Conservation (phyloP, 2,113 vertebrate species). For the Montifringilla adamsi region DNA sequence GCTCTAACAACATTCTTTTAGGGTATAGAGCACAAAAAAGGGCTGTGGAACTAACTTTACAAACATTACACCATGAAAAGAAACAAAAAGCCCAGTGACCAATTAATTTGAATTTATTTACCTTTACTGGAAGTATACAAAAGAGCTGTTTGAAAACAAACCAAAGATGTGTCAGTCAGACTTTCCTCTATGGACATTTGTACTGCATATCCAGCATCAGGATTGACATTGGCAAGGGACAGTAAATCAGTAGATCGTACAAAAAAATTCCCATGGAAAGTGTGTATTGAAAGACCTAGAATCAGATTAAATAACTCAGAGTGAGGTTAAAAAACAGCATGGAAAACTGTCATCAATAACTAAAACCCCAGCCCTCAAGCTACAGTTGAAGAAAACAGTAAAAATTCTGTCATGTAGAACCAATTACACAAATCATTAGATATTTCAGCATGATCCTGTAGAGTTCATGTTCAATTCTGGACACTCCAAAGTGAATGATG, state of each 20-base stretch:
- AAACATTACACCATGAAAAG: background rate
- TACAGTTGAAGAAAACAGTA: background rate
- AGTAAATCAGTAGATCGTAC: constrained; percentile 96
- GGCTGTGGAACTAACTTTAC: background rate
- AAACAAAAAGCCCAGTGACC: background rate
- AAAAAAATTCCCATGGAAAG: constrained; percentile 98
- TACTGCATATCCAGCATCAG: constrained; percentile 96
- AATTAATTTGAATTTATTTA: constrained; percentile 46
- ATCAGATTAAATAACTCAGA: background rate
- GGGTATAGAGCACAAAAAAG: background rate
- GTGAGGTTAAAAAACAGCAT: background rate
- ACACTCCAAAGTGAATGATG: background rate
- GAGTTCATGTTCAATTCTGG: background rate
- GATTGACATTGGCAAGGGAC: constrained; percentile 95
- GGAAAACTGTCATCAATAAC: background rate
- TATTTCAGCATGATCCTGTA: background rate
- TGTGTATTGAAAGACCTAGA: constrained; percentile 95
- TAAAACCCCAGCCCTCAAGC: background rate
- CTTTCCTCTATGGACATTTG: constrained; percentile 96
- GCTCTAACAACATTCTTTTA: background rate
- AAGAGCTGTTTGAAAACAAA: constrained; percentile 95
- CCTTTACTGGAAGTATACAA: constrained; percentile 98
- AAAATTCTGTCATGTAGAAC: background rate
- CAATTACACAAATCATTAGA: background rate
- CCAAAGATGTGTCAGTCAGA: constrained; percentile 89